Evolutionary conservation across 2,797 vertebrate genomes (phyloP).

Genomic region (Hypotaenidia philippensis): DNA sequence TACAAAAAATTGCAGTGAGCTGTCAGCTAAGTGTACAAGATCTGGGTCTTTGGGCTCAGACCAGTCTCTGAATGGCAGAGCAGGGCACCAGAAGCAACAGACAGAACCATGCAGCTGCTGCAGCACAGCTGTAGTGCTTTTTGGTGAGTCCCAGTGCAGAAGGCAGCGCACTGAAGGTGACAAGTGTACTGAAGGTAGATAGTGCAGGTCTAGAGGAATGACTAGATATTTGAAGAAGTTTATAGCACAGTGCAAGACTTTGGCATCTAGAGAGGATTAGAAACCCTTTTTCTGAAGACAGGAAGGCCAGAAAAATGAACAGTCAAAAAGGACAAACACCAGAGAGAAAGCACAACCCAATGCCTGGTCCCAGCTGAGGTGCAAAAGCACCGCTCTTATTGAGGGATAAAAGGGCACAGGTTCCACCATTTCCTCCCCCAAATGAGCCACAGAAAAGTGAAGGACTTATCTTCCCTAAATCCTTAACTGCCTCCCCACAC

Average conservation of each 20-base stretch:
- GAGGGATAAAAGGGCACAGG: not conserved
- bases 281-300: not conserved
- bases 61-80: not conserved
- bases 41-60: not conserved
- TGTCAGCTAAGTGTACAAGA: not conserved
- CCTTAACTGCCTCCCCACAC: not conserved
- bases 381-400: not conserved
- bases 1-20: not conserved
- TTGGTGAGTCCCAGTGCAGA: not conserved
- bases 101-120: not conserved
- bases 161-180: not conserved
- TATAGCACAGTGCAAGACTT: constrained; percentile 11
- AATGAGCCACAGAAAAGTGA: not conserved
- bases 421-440: not conserved
- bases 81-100: not conserved
- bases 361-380: not conserved
- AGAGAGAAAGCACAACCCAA: not conserved
- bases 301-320: not conserved
- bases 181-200: not conserved
- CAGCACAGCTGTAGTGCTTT: not conserved
- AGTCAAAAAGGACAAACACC: not conserved
- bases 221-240: not conserved
- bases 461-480: not conserved
- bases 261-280: not conserved
- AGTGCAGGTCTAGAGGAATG: not conserved